Base-by-base conservation (phyloP, 1,140 invertebrate genomes). In the Asbolus verrucosus region DNA sequence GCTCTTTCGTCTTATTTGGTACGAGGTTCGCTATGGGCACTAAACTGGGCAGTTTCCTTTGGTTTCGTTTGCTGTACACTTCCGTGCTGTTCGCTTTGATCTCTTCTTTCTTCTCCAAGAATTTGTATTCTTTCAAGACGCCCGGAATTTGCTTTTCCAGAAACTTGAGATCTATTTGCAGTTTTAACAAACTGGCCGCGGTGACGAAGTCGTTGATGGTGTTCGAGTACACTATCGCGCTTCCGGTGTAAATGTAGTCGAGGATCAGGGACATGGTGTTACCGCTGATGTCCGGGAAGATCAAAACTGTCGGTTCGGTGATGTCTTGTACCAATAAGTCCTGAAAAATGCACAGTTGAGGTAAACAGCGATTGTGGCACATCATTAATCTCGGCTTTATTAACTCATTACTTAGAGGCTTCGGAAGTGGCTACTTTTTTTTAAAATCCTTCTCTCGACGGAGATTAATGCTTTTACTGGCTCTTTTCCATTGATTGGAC, bases 241-340 rank as follows among this genome's bases (percentile, higher is more conserved):
- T 76, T 21, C 80, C 80, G 6, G 75, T 80, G 67, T 81, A 81
- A 27, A 81, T 80, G 63, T 81, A 81, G 38, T 81, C 79, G n/a
- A 81, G 65, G n/a, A 81, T 72, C n/a, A 74, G 21, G 6, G 79
- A 75, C 79, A 81, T 81, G 14, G 71, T 77, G 9, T 65, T 75
- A 8, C 70, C 69, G 30, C 39, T 67, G 1, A 80, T 63, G 39
- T 81, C 79, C 0, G 80, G 79, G 11, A 81, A 74, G 8, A 81
- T 79, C 0, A 81, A 16, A 11, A 78, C 72, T 3, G 77, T 71
- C 6, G 76, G 73, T 27, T 75, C 70, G 1, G 71, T 38, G 1
- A 69, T 43, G 13, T 75, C 69, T 54, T 78, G 70, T 30, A 61
- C 36, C 21, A 81, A 59, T 5, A 81, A 70, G 4, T 74, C 72